phyloP scores from a whole-genome alignment of 2,113 vertebrate species.

The Scophthalmus maximus region DNA sequence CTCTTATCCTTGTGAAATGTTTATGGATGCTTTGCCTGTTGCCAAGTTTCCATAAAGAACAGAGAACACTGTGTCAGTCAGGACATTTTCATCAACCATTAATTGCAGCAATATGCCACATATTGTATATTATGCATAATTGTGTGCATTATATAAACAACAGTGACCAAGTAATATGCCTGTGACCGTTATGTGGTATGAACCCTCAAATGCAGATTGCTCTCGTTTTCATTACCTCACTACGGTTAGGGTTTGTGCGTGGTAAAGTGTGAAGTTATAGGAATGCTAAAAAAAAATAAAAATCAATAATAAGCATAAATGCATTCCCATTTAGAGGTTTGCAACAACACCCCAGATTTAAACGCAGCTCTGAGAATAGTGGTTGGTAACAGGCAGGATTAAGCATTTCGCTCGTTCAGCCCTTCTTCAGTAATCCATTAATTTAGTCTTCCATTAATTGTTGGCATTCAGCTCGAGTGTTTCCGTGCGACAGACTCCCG shows the following conservation, averaged over 20 bases:
- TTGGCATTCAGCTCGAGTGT: conserved; percentile 49
- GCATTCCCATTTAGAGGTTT: conserved; percentile 30
- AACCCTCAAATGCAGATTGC: conserved; percentile 3
- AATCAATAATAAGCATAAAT: conserved; percentile 32
- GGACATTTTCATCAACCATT: not conserved
- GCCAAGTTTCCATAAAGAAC: not conserved
- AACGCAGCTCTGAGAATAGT: conserved; percentile 33
- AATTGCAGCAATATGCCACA: too few relatives aligned
- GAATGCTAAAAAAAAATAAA: conserved; percentile 4
- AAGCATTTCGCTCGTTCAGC: conserved; percentile 56
- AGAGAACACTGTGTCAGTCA: not conserved
- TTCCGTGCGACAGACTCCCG: conserved; percentile 24
- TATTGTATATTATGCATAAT: not conserved
- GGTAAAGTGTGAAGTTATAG: not conserved
- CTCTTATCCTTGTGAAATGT: not conserved
- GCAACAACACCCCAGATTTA: conserved; percentile 24
- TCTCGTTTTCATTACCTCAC: conserved; percentile 1
- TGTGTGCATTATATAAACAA: not conserved
- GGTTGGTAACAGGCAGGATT: conserved; percentile 38
- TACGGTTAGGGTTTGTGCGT: conserved; percentile 3
- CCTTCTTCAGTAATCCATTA: conserved; percentile 62
- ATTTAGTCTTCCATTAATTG: conserved; percentile 61
- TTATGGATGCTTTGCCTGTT: not conserved
- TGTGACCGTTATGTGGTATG: not conserved
- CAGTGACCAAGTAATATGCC: not conserved